Evolutionary conservation across 1,140 invertebrate genomes (phyloP).

Genomic region (Lysiphlebus fabarum): DNA sequence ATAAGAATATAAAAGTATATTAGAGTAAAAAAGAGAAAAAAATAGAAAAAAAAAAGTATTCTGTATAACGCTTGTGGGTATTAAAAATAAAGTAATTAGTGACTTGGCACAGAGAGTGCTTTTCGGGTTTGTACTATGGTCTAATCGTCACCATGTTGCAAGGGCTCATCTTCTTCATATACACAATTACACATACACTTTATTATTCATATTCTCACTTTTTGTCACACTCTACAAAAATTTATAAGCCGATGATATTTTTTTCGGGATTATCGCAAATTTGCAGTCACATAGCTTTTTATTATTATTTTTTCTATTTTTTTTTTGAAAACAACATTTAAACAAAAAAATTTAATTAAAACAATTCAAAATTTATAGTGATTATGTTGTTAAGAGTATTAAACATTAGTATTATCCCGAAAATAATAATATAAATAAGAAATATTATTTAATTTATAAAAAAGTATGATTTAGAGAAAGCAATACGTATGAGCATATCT

Average conservation of each 20-base stretch:
- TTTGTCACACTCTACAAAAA: constrained; percentile 10
- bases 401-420: too few species aligned
- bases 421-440: too few species aligned
- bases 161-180: too few species aligned
- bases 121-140: constrained; percentile 17
- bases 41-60: neutral
- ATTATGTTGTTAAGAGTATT: too few species aligned
- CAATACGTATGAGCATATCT: neutral
- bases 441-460: too few species aligned
- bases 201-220: constrained; percentile 9
- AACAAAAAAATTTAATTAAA: too few species aligned
- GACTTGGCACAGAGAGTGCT: constrained; percentile 24
- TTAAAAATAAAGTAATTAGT: constrained; percentile 30
- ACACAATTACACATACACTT: neutral
- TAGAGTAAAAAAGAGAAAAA: constrained; percentile 9
- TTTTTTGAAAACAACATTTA: neutral
- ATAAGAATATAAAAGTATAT: constrained; percentile 14
- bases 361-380: too few species aligned
- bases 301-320: neutral
- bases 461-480: too few species aligned
- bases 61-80: constrained; percentile 13
- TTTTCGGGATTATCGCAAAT: constrained; percentile 16
- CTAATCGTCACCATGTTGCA: constrained; percentile 20
- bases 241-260: constrained; percentile 14
- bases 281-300: constrained; percentile 16